Conservation (phyloP, 2,797 vertebrate species). For the Pangasius sanitwongsei region DNA sequence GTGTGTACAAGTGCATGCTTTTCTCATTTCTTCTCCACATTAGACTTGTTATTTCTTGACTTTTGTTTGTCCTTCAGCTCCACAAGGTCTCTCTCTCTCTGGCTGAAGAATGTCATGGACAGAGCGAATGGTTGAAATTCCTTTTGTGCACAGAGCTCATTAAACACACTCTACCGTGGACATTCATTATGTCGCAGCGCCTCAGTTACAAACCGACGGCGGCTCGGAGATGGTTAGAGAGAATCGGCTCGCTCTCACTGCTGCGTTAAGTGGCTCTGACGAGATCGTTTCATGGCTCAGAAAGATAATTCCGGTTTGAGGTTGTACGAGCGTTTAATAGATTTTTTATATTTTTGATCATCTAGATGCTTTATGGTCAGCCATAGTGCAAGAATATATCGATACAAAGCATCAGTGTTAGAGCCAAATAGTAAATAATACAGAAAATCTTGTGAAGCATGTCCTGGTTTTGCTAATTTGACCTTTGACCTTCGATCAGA, state of each 20-base stretch:
- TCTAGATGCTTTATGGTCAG: not conserved
- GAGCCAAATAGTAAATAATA: not conserved
- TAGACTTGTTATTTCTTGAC: not conserved
- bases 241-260: slow-evolving; percentile 53
- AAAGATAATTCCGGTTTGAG: not conserved
- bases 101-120: slow-evolving; percentile 42
- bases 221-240: slow-evolving; percentile 54
- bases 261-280: slow-evolving; percentile 28
- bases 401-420: not conserved
- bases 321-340: no score
- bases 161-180: slow-evolving; percentile 37
- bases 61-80: not conserved
- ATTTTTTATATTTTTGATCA: not conserved
- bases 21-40: not conserved
- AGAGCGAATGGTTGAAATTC: slow-evolving; percentile 52
- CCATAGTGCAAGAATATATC: not conserved
- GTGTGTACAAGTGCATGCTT: not conserved
- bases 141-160: slow-evolving; percentile 38
- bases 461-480: not conserved
- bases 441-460: not conserved
- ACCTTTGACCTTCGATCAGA: not conserved
- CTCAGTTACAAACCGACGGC: slow-evolving; percentile 47
- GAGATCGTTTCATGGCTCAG: slow-evolving; percentile 21
- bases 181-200: slow-evolving; percentile 28
- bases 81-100: not conserved